These are phyloP conservation scores for Gymnogyps californianus DNA, from an alignment of 2,113 vertebrate genomes.

Conservation along the genomic window DNA sequence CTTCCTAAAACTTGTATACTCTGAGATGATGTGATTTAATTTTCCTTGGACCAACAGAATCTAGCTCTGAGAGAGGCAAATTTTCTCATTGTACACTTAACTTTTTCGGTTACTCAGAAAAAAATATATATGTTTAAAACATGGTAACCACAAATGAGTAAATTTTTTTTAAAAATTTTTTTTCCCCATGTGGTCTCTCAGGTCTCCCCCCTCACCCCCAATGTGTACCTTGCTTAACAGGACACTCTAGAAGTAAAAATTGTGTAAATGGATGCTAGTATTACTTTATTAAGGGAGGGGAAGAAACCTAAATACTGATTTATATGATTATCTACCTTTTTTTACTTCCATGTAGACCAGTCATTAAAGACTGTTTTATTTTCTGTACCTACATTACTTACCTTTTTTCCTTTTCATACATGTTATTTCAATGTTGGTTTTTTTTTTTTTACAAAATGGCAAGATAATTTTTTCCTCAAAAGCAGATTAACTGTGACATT, in stretches of 20 bases:
- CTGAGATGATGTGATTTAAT: background rate
- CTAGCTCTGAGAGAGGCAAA: background rate
- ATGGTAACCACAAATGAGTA: background rate
- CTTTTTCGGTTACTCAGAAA: too few relatives aligned
- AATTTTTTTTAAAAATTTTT: too few relatives aligned
- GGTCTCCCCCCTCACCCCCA: background rate
- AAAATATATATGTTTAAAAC: background rate
- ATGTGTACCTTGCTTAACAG: background rate
- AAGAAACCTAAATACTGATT: background rate
- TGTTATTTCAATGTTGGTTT: background rate
- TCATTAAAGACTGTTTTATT: background rate
- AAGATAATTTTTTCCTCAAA: background rate
- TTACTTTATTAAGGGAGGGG: background rate
- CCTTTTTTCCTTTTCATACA: background rate
- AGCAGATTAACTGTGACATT: background rate
- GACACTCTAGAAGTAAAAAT: background rate
- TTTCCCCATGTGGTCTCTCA: background rate
- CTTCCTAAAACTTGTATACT: background rate
- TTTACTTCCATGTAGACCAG: background rate
- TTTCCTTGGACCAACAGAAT: background rate
- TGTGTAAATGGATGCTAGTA: background rate
- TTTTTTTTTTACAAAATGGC: background rate
- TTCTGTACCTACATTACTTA: background rate
- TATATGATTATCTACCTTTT: background rate
- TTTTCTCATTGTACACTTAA: background rate